Evolutionary conservation across 2,797 vertebrate genomes (phyloP), one percentile per base, ranked within the genome.

Genomic region (Rhadinocentrus ornatus): DNA sequence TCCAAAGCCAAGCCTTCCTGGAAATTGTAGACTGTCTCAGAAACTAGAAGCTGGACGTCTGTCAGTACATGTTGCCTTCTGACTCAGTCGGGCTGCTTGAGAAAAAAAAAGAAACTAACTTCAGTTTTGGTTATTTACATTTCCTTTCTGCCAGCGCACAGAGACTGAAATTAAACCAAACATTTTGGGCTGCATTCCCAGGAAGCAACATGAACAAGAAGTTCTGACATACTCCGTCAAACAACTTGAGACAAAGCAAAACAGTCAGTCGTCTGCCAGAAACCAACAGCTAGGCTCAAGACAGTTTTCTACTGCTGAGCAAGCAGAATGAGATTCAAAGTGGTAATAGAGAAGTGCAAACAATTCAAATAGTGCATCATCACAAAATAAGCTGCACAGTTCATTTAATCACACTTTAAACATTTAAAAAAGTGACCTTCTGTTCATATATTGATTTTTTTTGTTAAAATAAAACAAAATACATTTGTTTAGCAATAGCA

Each of bases 21-120:
- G 85, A 94, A 94, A 94, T 93, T 93, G 88, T 71, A 93, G 76
- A 78, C 81, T 85, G 44, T 68, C 52, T 69, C 59, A 52, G 61
- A 76, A 79, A 83, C 75, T 72, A 67, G 64, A 75, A 60, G 69
- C 75, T 83, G 72, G 71, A 82, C 4, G 46, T 35, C 29, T 64
- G 66, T 79, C 73, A 66, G 52, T 59, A 62, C 41, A 75, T 78
- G 83, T 68, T 69, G 69, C 71, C 35, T 18, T 64, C 66, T 55
- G 57, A 73, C 60, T 3, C 10, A 73, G 71, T 69, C 62, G 63
- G 53, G 27, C 31, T 54, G 60, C 77, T 84, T 84, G 53, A 81
- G 78, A 80, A 82, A n/a, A 3, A 18, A 73, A 83, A 22, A 3
- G 13, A 72, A 83, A 39, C 60, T 70, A 20, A 78, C 69, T 80